Evolutionary conservation across 2,888 invertebrate genomes (phyloP), one percentile per base, ranked within the genome.

Genomic region (Apotomis betuletana): DNA sequence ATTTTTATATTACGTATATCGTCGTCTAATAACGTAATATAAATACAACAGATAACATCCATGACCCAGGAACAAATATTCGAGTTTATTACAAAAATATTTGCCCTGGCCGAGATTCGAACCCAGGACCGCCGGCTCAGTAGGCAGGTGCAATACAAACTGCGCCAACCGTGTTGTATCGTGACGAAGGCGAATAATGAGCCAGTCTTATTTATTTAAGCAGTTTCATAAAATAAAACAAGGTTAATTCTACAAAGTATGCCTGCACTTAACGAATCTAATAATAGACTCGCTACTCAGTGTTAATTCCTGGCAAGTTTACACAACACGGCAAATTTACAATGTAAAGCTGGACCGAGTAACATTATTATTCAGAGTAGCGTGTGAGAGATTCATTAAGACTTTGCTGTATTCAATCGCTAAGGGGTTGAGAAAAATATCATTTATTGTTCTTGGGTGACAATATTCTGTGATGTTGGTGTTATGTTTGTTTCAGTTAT

Each of bases 321-420:
- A 80, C 80, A 78, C 74, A 77, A 78, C 77, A 74, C 64, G 78
- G 77, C 79, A 79, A 80, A 81, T 83, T 85, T 83, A 83, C 82
- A 80, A 79, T 81, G 83, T 83, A 79, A 81, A 80, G 79, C 71
- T 67, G 75, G 67, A 69, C 74, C 79, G 78, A 78, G 77, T 78
- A 76, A 77, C 74, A 79, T 81, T 79, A 81, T 83, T 83, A 84
- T 83, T 83, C 81, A 79, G 77, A 70, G 77, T 61, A 55, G 70
- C 74, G 36, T 71, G 67, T 63, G 58, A 62, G 67, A 68, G 58
- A 68, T 72, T 72, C 68, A 68, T 72, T 68, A 72, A 63, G 63
- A 49, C 46, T 62, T 46, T n/a, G n/a, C 63, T 54, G 57, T 67
- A 58, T 62, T 68, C 46, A 58, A 67, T 67, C 51, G 51, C 44